These are phyloP conservation scores for Erythrolamprus reginae DNA, from an alignment of 2,113 vertebrate species.

Conservation along the genomic window DNA sequence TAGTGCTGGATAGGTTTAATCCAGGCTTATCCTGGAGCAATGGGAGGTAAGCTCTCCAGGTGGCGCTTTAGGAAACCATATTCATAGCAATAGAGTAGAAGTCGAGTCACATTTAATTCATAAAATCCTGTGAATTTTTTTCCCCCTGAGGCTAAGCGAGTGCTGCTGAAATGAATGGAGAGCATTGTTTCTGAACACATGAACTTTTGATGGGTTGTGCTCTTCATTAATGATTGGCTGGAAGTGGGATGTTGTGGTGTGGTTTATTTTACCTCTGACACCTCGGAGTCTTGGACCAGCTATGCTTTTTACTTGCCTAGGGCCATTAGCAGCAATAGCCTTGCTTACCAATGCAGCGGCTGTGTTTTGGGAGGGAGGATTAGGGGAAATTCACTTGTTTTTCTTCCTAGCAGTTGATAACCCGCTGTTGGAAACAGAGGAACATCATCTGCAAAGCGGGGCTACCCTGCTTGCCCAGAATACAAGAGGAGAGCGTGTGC, in stretches of 20 bases:
- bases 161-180: not conserved
- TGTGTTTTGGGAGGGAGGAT: not conserved
- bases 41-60: not conserved
- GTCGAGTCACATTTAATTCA: not conserved
- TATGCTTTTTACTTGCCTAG: not conserved
- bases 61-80: too few relatives aligned
- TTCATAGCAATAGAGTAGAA: not conserved
- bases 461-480: conserved; percentile 3
- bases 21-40: not conserved
- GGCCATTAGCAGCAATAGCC: not conserved
- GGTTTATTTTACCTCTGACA: not conserved
- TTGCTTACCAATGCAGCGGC: not conserved
- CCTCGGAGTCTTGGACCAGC: too few relatives aligned
- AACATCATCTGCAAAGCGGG: not conserved
- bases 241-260: not conserved
- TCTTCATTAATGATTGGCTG: not conserved
- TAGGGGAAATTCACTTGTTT: not conserved
- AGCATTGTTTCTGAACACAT: not conserved
- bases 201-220: not conserved
- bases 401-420: not conserved
- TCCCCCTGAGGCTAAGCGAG: not conserved
- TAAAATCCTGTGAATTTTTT: not conserved
- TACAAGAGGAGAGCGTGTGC: not conserved
- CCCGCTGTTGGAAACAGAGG: not conserved
- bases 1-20: not conserved